These are phyloP conservation scores for Drepanosiphum platanoidis DNA, from an alignment of 2,888 invertebrate species.

Conservation along the genomic window DNA sequence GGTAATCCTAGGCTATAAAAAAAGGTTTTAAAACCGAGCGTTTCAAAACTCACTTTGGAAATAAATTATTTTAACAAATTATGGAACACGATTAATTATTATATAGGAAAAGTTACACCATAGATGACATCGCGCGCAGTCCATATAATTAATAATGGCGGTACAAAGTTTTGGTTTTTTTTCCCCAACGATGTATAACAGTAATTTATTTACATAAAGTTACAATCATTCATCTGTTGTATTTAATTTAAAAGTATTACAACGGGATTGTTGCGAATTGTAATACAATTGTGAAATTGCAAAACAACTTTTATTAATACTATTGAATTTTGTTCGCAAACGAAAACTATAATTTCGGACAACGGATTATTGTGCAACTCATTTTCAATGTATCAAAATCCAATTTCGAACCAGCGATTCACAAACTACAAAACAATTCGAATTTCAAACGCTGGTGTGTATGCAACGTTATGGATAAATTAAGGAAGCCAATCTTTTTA, in stretches of 20 bases:
- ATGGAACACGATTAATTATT: no score
- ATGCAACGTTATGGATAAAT: neutral
- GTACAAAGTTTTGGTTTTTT: neutral
- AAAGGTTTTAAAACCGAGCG: neutral
- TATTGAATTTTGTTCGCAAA: neutral
- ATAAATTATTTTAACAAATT: no score
- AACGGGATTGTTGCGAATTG: neutral
- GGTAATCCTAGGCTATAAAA: neutral
- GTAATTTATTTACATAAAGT: neutral
- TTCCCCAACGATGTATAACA: neutral
- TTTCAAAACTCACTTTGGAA: neutral
- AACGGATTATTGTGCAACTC: conserved; percentile 11
- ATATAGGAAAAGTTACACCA: neutral
- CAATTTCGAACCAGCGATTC: conserved; percentile 14
- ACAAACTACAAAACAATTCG: neutral
- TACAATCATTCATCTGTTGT: neutral
- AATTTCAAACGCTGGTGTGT: neutral
- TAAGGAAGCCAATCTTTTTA: neutral
- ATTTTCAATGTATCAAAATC: conserved; percentile 31
- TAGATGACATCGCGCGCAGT: neutral
- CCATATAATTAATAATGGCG: neutral
- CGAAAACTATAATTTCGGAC: conserved; percentile 19
- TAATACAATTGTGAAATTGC: neutral
- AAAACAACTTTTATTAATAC: conserved; percentile 29
- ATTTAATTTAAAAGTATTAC: conserved; percentile 18